Evolutionary conservation across 2,888 invertebrate species (phyloP).

Genomic region (Dolomedes plantarius): DNA sequence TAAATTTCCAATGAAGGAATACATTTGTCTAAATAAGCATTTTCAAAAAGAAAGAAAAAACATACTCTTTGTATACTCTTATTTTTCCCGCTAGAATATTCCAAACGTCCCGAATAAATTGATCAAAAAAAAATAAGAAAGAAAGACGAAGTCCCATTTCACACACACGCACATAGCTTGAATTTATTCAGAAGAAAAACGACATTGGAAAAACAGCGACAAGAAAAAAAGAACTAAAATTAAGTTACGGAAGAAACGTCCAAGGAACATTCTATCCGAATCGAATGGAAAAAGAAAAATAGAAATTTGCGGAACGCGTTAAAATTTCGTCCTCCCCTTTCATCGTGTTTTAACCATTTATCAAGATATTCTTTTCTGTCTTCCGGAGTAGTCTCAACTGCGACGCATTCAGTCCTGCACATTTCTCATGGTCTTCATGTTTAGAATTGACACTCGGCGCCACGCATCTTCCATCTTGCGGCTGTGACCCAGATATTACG

Average conservation of each 20-base stretch:
- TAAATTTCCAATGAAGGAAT: too few relatives aligned
- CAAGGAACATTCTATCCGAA: conserved; percentile 31
- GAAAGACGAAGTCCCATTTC: neutral
- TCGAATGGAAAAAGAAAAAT: neutral
- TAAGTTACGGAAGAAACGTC: conserved; percentile 19
- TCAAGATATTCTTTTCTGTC: conserved; percentile 66
- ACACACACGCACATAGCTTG: neutral
- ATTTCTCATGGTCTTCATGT: conserved; percentile 67
- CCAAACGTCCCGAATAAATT: neutral
- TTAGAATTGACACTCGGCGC: conserved; percentile 69
- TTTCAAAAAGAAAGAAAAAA: too few relatives aligned
- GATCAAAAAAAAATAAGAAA: neutral
- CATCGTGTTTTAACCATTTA: conserved; percentile 57
- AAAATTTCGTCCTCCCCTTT: conserved; percentile 47
- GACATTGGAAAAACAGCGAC: neutral
- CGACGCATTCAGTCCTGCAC: conserved; percentile 56
- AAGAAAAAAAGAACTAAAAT: conserved; percentile 3
- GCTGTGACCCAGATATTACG: conserved; percentile 61
- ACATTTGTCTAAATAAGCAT: too few relatives aligned
- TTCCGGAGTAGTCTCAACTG: conserved; percentile 47
- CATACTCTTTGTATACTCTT: too few relatives aligned
- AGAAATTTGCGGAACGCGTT: conserved; percentile 30
- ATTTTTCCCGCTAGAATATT: too few relatives aligned
- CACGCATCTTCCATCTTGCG: conserved; percentile 48
- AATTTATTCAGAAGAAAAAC: neutral